Conservation (phyloP, 1,140 invertebrate genomes). For the Tachypleus tridentatus region DNA sequence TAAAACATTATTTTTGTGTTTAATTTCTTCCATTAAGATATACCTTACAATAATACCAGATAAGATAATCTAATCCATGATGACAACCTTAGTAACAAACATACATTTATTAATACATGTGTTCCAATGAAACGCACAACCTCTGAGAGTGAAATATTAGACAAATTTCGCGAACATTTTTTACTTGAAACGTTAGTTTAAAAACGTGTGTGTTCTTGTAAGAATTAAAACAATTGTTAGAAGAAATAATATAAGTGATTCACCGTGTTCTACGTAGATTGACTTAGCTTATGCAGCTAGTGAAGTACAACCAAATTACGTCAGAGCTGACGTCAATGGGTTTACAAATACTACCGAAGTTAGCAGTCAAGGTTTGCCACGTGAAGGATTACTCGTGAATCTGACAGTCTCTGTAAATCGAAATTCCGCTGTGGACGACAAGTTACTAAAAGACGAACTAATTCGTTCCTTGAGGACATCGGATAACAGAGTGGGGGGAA, state of each 20-base stretch:
- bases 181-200: too few relatives aligned
- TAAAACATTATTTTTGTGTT: too few relatives aligned
- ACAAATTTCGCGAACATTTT: too few relatives aligned
- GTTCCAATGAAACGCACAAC: background rate
- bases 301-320: constrained; percentile 64
- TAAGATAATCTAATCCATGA: background rate
- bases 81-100: background rate
- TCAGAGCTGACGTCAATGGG: constrained; percentile 45
- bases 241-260: background rate
- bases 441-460: constrained; percentile 28
- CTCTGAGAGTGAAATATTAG: background rate
- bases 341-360: background rate
- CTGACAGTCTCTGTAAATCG: constrained; percentile 50
- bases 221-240: too few relatives aligned
- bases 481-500: constrained; percentile 7
- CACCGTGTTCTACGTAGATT: constrained; percentile 1
- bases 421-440: constrained; percentile 26
- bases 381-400: constrained; percentile 43
- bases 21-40: too few relatives aligned
- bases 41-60: too few relatives aligned
- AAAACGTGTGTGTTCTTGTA: background rate
- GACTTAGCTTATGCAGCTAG: constrained; percentile 17
- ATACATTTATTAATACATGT: background rate
- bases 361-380: background rate
- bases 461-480: constrained; percentile 21